Evolutionary conservation across 92 coral and sea anemone genomes (phyloP).

Genomic region (Epizoanthus fatuus): DNA sequence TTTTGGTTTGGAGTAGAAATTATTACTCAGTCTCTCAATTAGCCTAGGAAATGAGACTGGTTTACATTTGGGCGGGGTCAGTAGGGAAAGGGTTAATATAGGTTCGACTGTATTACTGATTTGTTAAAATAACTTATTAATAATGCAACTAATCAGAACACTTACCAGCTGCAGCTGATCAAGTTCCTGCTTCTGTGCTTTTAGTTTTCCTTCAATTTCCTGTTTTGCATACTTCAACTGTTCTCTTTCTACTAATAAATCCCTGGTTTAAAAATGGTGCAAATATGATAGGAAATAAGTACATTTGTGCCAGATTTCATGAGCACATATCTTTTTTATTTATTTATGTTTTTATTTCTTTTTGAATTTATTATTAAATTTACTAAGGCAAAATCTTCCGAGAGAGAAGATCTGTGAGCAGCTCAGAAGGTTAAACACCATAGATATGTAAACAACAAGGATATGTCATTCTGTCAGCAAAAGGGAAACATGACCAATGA

Average conservation of each 20-base stretch:
- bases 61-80: too few species aligned
- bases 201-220: slow-evolving; percentile 61
- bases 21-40: background rate
- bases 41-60: background rate
- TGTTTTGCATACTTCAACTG: slow-evolving; percentile 67
- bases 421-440: too few species aligned
- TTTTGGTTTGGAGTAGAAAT: background rate
- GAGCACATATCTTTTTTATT: background rate
- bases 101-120: too few species aligned
- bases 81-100: too few species aligned
- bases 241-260: slow-evolving; percentile 77
- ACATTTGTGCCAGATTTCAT: background rate
- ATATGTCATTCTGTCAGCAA: too few species aligned
- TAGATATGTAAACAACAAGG: too few species aligned
- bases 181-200: slow-evolving; percentile 62
- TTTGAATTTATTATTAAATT: too few species aligned
- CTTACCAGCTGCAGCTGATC: slow-evolving; percentile 67
- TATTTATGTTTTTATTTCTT: background rate
- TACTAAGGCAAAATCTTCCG: too few species aligned
- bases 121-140: background rate
- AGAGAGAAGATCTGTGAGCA: too few species aligned
- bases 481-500: too few species aligned
- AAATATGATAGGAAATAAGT: background rate
- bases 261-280: slow-evolving; percentile 37
- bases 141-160: background rate